Evolutionary conservation across 2,113 vertebrate genomes (phyloP).

Genomic region (Indicator maculatus): DNA sequence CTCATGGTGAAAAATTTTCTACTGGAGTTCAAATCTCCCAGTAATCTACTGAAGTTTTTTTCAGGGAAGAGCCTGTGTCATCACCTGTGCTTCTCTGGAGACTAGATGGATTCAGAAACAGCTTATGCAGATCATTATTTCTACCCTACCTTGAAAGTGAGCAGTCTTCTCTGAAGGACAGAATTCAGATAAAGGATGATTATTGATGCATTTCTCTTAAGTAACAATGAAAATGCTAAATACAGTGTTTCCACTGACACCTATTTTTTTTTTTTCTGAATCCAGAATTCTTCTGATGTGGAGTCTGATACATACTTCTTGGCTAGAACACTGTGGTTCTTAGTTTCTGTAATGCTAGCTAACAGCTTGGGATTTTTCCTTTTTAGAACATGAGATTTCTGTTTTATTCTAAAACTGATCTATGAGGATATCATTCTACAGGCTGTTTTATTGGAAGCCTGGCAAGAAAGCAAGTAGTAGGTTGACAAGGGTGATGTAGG

Average conservation of each 20-base stretch:
- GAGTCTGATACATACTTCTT: background rate
- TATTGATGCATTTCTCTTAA: background rate
- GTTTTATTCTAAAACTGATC: constrained; percentile 9
- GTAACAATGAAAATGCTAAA: background rate
- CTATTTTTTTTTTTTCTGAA: background rate
- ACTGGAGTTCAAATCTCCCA: background rate
- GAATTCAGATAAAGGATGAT: background rate
- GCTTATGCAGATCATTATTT: background rate
- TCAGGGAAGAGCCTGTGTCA: background rate
- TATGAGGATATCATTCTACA: background rate
- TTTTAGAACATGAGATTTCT: background rate
- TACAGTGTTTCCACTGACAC: background rate
- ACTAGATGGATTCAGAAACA: background rate
- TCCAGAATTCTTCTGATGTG: background rate
- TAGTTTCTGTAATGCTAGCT: background rate
- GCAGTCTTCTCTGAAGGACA: background rate
- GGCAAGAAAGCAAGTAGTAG: background rate
- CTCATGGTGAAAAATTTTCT: too few species aligned
- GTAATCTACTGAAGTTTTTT: background rate
- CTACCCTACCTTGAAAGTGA: background rate
- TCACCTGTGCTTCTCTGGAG: background rate
- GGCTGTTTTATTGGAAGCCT: background rate
- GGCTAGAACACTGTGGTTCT: background rate
- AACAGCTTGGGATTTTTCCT: background rate
- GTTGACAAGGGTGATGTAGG: background rate